Conservation (phyloP, 2,888 invertebrate genomes). For the Tipula lateralis region DNA sequence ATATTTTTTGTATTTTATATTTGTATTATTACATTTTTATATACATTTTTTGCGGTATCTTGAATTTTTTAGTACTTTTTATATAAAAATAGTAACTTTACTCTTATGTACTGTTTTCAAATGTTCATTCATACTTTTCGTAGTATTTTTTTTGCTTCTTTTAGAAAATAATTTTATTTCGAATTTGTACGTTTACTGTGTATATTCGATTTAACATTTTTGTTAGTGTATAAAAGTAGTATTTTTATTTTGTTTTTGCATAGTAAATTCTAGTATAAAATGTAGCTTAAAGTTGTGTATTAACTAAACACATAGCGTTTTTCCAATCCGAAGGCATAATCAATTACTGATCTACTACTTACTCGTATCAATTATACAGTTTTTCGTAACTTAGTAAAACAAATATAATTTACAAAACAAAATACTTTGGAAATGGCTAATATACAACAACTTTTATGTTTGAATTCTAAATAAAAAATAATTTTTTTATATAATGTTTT, state of each 20-base stretch:
- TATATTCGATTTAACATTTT: neutral
- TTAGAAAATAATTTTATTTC: neutral
- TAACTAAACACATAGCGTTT: neutral
- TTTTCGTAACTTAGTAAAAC: neutral
- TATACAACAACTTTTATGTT: neutral
- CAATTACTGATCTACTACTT: neutral
- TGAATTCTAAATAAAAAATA: neutral
- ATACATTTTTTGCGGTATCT: slow-evolving; percentile 19
- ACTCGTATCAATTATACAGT: neutral
- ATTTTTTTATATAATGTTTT: neutral
- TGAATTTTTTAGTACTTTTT: slow-evolving; percentile 9
- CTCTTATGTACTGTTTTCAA: slow-evolving; percentile 13
- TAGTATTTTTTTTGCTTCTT: neutral
- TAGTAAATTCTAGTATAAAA: neutral
- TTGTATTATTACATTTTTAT: slow-evolving; percentile 14
- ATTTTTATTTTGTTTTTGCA: neutral
- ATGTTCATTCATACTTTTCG: slow-evolving; percentile 4
- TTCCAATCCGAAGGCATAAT: neutral
- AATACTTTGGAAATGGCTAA: neutral
- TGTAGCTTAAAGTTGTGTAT: neutral
- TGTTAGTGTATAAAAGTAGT: neutral
- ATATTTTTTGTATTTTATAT: neutral
- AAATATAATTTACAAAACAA: neutral
- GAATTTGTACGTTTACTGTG: neutral
- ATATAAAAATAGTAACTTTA: slow-evolving; percentile 24